Base-by-base conservation (phyloP, 2,113 vertebrate genomes). In the Piliocolobus tephrosceles region DNA sequence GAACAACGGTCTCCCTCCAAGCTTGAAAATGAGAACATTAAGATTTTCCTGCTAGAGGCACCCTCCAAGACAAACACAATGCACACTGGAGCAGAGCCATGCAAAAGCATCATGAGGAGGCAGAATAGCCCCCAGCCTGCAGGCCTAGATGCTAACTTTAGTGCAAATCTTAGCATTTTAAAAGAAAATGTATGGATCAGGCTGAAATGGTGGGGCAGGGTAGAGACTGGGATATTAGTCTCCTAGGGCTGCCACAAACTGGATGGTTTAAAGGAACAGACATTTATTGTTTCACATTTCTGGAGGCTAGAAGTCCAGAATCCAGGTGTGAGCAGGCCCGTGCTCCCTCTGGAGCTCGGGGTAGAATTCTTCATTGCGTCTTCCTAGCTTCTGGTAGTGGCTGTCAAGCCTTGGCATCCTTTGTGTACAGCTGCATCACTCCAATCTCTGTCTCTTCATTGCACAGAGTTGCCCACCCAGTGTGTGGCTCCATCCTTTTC, bases 41-140 rank as follows among this genome's bases (percentile, higher is more conserved):
- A 70, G 18, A 25, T 10, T 40, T 43, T 50, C 30, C 40, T 50
- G 18, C 7, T 20, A 8, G 1, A 6, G 32, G 64, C 12, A 50
- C 57, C 40, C 76, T 57, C 0, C 7, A 22, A n/a, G 68, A 83
- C 7, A 55, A 68, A 58, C 5, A 32, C 70, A 30, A 9, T 1
- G 2, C 12, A 18, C 58, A 55, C 12, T 0, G 27, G 27, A 27
- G 58, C 20, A 58, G 57, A 68, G 43, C 0, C 3, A 2, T 0
- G 30, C 47, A 23, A 58, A 66, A 47, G 17, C 25, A 18, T 27
- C 72, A 27, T 5, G 32, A 73, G 17, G 25, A 88, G 47, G 73
- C 18, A 45, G 66, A 61, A 73, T 0, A 30, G 32, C 25, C 47
- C 17, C 3, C 22, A 45, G 55, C 25, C 35, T 50, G 8, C 4